Conservation (phyloP, 2,888 invertebrate genomes). For the Acheta domesticus region DNA sequence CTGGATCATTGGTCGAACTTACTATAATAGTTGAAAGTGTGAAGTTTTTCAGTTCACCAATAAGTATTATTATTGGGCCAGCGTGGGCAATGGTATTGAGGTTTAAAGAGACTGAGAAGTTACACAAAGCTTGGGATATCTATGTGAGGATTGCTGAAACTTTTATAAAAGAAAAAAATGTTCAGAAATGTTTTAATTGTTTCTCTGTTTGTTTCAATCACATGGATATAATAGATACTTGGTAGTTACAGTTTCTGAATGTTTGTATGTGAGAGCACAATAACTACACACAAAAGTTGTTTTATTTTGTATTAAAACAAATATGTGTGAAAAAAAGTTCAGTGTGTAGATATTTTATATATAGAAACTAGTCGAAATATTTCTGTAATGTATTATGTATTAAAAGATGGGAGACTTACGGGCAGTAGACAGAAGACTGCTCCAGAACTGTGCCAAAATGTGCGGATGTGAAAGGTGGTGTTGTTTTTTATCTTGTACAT, state of each 20-base stretch:
- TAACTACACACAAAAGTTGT: constrained; percentile 28
- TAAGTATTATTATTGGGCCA: constrained; percentile 11
- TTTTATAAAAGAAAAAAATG: constrained; percentile 10
- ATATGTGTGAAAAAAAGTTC: constrained; percentile 25
- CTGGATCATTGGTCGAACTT: background rate
- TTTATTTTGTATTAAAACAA: constrained; percentile 32
- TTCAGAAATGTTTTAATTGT: constrained; percentile 18
- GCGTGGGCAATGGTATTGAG: constrained; percentile 1
- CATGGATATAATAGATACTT: constrained; percentile 29
- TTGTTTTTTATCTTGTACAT: background rate
- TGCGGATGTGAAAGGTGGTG: background rate
- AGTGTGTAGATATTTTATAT: constrained; percentile 33
- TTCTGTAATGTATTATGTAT: constrained; percentile 30
- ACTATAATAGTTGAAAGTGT: background rate
- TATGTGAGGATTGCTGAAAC: background rate
- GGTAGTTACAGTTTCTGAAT: constrained; percentile 29
- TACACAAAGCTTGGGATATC: background rate
- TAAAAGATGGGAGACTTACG: constrained; percentile 2
- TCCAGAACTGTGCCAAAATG: background rate
- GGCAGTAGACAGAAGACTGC: background rate
- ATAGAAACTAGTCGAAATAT: constrained; percentile 33
- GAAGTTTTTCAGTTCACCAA: background rate
- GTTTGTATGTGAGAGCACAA: constrained; percentile 36
- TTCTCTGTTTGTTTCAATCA: constrained; percentile 28
- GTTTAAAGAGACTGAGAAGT: constrained; percentile 5